These are phyloP conservation scores for Pygoscelis antarcticus DNA, from an alignment of 2,113 vertebrate genomes.

Conservation along the genomic window DNA sequence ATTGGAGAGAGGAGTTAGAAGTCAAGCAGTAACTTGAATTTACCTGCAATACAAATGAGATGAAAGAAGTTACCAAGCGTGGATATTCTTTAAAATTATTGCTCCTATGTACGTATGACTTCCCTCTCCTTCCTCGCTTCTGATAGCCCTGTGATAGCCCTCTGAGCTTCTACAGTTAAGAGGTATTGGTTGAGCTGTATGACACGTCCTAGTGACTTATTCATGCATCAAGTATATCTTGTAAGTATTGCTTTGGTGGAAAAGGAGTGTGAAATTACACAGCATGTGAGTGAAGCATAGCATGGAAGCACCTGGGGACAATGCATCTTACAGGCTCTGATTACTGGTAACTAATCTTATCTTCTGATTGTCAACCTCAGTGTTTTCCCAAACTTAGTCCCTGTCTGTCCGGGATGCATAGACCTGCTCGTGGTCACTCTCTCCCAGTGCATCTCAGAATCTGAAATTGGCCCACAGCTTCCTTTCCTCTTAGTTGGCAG, in stretches of 20 bases:
- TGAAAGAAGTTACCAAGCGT: not conserved
- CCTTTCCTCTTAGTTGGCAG: not conserved
- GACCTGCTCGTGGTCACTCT: not conserved
- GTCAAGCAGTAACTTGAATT: not conserved
- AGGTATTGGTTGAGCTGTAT: not conserved
- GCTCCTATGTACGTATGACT: not conserved
- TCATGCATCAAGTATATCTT: not conserved
- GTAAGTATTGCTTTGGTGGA: not conserved
- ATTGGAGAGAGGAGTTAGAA: not conserved
- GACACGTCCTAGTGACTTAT: not conserved
- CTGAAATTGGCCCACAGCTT: not conserved
- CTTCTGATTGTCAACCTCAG: not conserved
- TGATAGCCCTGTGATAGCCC: not conserved
- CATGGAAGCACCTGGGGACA: not conserved
- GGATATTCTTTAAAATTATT: not conserved
- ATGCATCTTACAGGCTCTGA: not conserved
- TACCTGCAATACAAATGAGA: not conserved
- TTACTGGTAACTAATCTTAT: not conserved
- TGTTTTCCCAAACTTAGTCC: not conserved
- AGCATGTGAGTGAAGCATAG: not conserved
- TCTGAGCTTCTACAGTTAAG: not conserved
- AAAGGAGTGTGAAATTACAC: not conserved
- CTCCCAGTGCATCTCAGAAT: not conserved
- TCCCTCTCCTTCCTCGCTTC: not conserved
- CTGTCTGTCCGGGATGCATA: not conserved